phyloP scores from a whole-genome alignment of 2,888 invertebrate genomes.

The Dendrolimus houi region DNA sequence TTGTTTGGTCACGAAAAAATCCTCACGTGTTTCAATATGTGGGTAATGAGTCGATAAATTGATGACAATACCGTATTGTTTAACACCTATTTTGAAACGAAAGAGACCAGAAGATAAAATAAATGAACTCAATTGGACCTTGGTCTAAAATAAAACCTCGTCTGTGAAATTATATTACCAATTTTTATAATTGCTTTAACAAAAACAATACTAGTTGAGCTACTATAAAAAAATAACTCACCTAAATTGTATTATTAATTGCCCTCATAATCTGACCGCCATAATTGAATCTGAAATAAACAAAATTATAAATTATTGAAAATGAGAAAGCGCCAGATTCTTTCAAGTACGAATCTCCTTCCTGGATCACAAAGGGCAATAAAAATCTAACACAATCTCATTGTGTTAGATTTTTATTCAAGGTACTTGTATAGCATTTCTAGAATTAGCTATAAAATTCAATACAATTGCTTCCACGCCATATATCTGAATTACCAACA shows the following conservation, averaged over 20 bases:
- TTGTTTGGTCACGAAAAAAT: background rate
- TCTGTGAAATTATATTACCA: too few relatives aligned
- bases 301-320: constrained; percentile 20
- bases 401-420: too few relatives aligned
- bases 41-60: background rate
- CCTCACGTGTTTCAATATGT: background rate
- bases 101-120: background rate
- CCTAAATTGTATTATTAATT: constrained; percentile 46
- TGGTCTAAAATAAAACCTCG: too few relatives aligned
- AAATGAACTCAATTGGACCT: too few relatives aligned
- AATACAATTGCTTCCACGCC: constrained; percentile 10
- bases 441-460: constrained; percentile 19
- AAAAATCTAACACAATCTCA: constrained; percentile 5
- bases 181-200: too few relatives aligned
- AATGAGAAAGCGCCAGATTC: too few relatives aligned
- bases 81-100: background rate
- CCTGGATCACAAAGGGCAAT: background rate
- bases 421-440: constrained; percentile 1
- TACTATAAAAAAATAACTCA: constrained; percentile 26
- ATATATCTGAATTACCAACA: background rate
- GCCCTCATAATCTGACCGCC: constrained; percentile 58
- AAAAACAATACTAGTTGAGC: too few relatives aligned
- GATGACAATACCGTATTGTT: background rate
- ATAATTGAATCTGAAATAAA: constrained; percentile 58
- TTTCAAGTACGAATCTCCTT: too few relatives aligned